Evolutionary conservation across 2,113 vertebrate species (phyloP).

Genomic region (Protobothrops mucrosquamatus): DNA sequence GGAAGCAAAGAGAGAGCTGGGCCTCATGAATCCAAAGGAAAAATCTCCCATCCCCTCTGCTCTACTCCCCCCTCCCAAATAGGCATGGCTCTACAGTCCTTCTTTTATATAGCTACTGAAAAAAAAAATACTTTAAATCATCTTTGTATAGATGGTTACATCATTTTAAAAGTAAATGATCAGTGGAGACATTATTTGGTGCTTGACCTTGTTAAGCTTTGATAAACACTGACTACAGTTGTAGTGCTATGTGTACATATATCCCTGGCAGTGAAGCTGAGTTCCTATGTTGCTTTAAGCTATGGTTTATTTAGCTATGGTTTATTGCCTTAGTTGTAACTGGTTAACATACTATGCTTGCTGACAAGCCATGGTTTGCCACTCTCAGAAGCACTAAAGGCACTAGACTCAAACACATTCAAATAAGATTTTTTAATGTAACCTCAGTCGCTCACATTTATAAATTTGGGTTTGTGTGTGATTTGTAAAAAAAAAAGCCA

Average conservation of each 20-base stretch:
- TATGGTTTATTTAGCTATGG: neutral
- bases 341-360: neutral
- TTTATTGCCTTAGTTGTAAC: neutral
- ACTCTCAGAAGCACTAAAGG: neutral
- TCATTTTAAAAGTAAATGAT: neutral
- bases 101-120: neutral
- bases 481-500: neutral
- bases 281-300: neutral
- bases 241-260: neutral
- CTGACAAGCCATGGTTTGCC: neutral
- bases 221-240: neutral
- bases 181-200: neutral
- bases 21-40: neutral
- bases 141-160: neutral
- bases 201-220: neutral
- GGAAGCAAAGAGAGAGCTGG: neutral
- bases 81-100: too few species aligned
- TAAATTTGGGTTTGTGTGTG: neutral
- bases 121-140: neutral
- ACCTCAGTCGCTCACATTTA: neutral
- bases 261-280: neutral
- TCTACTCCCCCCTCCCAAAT: neutral
- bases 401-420: neutral
- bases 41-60: neutral
- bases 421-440: neutral